Conservation (phyloP, 2,797 vertebrate species). For the Harpagifer antarcticus region DNA sequence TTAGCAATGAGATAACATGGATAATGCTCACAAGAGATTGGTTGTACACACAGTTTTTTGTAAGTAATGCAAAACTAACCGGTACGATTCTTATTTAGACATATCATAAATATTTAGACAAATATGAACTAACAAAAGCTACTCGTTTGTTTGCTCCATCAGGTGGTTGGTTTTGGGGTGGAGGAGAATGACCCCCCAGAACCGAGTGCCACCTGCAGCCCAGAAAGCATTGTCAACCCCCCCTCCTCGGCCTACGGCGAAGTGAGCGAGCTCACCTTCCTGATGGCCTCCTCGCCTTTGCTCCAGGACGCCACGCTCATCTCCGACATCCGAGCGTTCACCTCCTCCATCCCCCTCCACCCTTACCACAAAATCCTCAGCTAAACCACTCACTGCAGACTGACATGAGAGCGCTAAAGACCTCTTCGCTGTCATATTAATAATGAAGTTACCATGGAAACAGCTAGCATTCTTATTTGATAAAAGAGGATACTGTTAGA, state of each 20-base stretch:
- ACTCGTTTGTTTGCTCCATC: conserved; percentile 26
- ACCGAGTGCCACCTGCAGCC: not conserved
- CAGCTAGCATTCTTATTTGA: not conserved
- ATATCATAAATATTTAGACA: too few species aligned
- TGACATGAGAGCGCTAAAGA: not conserved
- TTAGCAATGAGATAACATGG: too few species aligned
- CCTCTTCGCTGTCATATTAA: not conserved
- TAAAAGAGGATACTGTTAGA: not conserved
- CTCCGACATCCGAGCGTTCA: conserved; percentile 92
- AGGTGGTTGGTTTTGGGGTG: conserved; percentile 94
- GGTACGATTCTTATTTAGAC: not conserved
- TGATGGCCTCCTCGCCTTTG: conserved; percentile 82
- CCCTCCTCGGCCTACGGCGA: conserved; percentile 85
- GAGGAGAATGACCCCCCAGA: conserved; percentile 84
- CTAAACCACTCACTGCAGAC: conserved; percentile 26
- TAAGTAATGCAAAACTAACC: not conserved
- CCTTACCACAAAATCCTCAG: conserved; percentile 95
- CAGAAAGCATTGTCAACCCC: not conserved
- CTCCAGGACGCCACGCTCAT: conserved; percentile 83
- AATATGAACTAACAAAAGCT: not conserved
- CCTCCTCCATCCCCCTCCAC: conserved; percentile 89
- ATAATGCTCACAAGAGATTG: not conserved
- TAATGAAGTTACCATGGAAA: conserved; percentile 27
- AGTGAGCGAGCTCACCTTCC: conserved; percentile 89
- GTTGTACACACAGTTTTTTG: not conserved